These are phyloP conservation scores for Eurystomus glaucurus DNA, from an alignment of 2,797 vertebrate species.

Conservation along the genomic window DNA sequence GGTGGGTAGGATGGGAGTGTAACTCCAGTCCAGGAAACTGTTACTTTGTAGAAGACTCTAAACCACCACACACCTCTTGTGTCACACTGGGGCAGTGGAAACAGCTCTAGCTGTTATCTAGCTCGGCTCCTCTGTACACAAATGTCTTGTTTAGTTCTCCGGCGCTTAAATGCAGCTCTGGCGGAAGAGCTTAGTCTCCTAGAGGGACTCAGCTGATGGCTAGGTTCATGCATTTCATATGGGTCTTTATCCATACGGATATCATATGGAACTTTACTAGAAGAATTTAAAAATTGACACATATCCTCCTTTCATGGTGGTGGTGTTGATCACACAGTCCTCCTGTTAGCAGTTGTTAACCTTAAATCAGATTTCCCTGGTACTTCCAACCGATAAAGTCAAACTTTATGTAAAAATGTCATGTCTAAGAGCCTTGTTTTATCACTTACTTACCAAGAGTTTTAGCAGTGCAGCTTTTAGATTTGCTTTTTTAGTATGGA, in stretches of 20 bases:
- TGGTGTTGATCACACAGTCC: not conserved
- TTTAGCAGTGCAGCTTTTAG: not conserved
- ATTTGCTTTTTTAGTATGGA: not conserved
- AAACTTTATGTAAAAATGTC: not conserved
- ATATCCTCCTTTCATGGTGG: not conserved
- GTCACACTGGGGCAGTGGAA: not conserved
- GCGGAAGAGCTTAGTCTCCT: not conserved
- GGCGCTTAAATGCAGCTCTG: not conserved
- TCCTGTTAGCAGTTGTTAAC: not conserved
- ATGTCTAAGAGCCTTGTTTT: not conserved
- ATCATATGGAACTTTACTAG: not conserved
- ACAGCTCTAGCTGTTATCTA: not conserved
- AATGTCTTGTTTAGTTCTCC: not conserved
- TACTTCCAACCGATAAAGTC: not conserved
- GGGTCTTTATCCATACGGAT: not conserved
- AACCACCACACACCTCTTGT: not conserved
- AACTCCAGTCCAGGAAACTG: not conserved
- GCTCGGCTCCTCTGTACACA: not conserved
- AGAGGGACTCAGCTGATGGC: not conserved
- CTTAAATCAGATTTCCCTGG: not conserved
- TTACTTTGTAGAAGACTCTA: not conserved
- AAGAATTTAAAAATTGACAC: not conserved
- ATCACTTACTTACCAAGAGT: not conserved
- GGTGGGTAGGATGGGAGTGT: not conserved
- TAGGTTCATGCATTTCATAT: not conserved